Base-by-base conservation (phyloP, 1,140 invertebrate genomes). In the Centruroides vittatus region DNA sequence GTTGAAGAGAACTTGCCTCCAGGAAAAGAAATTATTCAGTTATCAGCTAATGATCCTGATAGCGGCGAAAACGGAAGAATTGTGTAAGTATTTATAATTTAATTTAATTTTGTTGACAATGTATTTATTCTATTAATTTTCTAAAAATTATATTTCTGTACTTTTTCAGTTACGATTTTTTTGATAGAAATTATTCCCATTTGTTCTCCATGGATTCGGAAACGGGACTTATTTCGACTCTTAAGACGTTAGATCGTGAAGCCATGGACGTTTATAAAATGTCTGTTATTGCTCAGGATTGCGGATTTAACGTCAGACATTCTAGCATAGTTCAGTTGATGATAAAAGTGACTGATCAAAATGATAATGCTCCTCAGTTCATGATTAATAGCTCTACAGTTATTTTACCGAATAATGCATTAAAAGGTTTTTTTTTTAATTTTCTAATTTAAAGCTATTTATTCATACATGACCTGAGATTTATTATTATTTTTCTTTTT, bases 291-390 rank as follows among this genome's bases (percentile, higher is more conserved):
- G 67, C 67, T 35, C 61, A 54, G 23, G 67, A 68, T 47, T 57
- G 89, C 46, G 93, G 93, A 4, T 85, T 89, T 61, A 90, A 65
- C 34, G 67, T 64, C 7, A 56, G 63, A 34, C 67, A 66, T 34
- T 54, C 66, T 8, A 41, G 65, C 78, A 4, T 85, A 41, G 81
- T 84, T 9, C 76, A 92, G 70, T 76, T 93, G 4, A 87, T 86
- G 0, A 77, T 96, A 1, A 76, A 81, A 10, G 89, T 97, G 0
- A 81, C 89, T 67, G 93, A 97, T 72, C 83, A 90, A 56, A 97
- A 97, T 71, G 93, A 97, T 74, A 96, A 95, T 70, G 85, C 89
- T 65, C 93, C 93, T n/a, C 71, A 73, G 55, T 80, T 80, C 66
- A 81, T 13, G 4, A 81, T 80, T 47, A 41, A 41, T 41, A 41